Percentiles rank a stretch among this genome's conserved stretches.
These are phyloP conservation scores for Psilopogon haemacephalus DNA, from an alignment of 2,113 vertebrate species.

Conservation along the genomic window DNA sequence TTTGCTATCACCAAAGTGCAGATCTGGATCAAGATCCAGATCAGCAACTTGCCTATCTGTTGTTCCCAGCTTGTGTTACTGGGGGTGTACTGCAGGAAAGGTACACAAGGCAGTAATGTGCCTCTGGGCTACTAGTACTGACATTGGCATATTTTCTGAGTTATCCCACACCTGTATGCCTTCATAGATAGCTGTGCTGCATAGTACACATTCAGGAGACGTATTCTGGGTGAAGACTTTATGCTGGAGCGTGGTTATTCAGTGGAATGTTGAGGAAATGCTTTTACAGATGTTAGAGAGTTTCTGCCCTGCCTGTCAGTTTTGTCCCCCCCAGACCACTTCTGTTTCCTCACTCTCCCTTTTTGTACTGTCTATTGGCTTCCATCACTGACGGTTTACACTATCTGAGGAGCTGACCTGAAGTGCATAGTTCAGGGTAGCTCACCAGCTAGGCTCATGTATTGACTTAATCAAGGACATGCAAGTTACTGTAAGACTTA, in stretches of 20 bases:
- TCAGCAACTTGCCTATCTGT: neutral
- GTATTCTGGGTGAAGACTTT: neutral
- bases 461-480: fast-evolving
- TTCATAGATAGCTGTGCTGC: neutral
- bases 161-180: neutral
- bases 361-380: neutral
- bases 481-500: neutral
- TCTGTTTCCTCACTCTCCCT: neutral
- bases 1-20: neutral
- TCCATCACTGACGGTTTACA: fast-evolving
- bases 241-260: neutral
- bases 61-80: neutral
- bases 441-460: neutral
- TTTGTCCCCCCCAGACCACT: neutral
- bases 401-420: neutral
- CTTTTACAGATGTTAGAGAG: neutral
- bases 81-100: neutral
- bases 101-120: neutral
- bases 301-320: neutral
- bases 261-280: neutral
- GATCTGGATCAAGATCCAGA: neutral
- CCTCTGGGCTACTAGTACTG: neutral
- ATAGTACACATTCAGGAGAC: neutral
- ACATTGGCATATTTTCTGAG: neutral
- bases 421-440: neutral